Evolutionary conservation across 92 coral and sea anemone species (phyloP).

Genomic region (Phenganax marumi): DNA sequence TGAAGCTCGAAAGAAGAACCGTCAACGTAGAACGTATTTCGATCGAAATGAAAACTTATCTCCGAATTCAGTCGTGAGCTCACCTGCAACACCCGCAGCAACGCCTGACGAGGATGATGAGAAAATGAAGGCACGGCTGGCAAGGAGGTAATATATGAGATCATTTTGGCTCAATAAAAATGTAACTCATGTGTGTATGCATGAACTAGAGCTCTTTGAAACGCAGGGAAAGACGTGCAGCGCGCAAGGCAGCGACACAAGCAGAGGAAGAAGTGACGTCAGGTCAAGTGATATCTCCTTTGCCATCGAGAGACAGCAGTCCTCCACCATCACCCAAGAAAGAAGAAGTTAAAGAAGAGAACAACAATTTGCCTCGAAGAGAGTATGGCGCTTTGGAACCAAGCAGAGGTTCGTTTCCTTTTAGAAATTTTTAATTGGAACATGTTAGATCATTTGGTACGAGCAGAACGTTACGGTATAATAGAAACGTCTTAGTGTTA

Average conservation of each 20-base stretch:
- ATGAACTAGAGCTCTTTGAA: background rate
- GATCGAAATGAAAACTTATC: conserved; percentile 45
- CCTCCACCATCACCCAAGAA: conserved; percentile 31
- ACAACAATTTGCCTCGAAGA: conserved; percentile 19
- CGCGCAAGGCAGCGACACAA: conserved; percentile 27
- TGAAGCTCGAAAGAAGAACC: background rate
- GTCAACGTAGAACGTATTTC: conserved; percentile 24
- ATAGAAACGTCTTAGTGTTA: no score
- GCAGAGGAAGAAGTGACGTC: conserved; percentile 40
- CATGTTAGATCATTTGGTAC: no score
- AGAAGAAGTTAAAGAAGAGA: conserved; percentile 22
- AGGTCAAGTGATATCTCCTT: conserved; percentile 26
- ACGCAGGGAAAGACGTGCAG: conserved; percentile 40
- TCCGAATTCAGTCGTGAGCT: conserved; percentile 78
- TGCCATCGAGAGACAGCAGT: conserved; percentile 23
- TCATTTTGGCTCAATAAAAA: background rate
- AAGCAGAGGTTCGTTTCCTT: conserved; percentile 20
- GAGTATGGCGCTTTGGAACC: conserved; percentile 31
- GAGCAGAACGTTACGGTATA: no score
- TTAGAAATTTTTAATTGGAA: no score
- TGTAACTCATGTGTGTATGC: background rate
- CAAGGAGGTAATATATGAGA: conserved; percentile 63
- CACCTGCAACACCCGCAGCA: conserved; percentile 81
- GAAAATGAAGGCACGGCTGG: conserved; percentile 72
- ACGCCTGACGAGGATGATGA: conserved; percentile 76